A percentile compares a stretch with the other conserved stretches of the same genome.
phyloP scores from a whole-genome alignment of 1,140 invertebrate genomes.

The Drosophila nasuta region DNA sequence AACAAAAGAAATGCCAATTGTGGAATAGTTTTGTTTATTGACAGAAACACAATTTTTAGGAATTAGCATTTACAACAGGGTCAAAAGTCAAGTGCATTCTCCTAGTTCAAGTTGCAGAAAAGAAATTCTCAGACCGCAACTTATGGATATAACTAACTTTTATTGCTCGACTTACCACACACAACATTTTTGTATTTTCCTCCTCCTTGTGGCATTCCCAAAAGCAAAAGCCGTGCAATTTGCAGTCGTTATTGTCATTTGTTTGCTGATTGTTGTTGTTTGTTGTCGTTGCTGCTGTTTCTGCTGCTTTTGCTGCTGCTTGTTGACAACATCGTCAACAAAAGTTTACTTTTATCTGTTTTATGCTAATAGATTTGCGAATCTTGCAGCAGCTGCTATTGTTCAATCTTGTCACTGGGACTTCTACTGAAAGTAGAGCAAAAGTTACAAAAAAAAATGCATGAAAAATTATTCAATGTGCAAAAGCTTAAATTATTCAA shows the following conservation, averaged over 20 bases:
- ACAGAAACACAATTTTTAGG: background rate
- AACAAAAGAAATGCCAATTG: slow-evolving; percentile 20
- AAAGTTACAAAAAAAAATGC: background rate
- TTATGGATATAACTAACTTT: background rate
- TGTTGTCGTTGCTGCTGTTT: slow-evolving; percentile 32
- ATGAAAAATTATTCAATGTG: slow-evolving; percentile 4
- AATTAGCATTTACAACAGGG: too few relatives aligned
- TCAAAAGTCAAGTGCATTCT: background rate
- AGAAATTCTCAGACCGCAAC: background rate
- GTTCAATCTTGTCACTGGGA: background rate
- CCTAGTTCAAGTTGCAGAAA: background rate
- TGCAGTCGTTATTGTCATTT: slow-evolving; percentile 57
- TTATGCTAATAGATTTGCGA: slow-evolving; percentile 74
- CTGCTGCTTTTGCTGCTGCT: slow-evolving; percentile 25
- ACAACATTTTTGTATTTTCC: slow-evolving; percentile 1
- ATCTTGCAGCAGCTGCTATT: slow-evolving; percentile 70
- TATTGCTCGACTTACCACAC: slow-evolving; percentile 2
- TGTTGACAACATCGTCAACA: slow-evolving; percentile 71
- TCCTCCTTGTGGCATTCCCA: background rate
- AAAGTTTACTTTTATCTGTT: slow-evolving; percentile 76
- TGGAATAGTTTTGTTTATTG: background rate
- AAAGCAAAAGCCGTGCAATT: slow-evolving; percentile 48
- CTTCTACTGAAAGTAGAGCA: slow-evolving; percentile 16
- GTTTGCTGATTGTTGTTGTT: slow-evolving; percentile 66
- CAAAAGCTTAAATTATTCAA: slow-evolving; percentile 10